Conservation (phyloP, 2,113 vertebrate genomes). For the Oriolus oriolus region DNA sequence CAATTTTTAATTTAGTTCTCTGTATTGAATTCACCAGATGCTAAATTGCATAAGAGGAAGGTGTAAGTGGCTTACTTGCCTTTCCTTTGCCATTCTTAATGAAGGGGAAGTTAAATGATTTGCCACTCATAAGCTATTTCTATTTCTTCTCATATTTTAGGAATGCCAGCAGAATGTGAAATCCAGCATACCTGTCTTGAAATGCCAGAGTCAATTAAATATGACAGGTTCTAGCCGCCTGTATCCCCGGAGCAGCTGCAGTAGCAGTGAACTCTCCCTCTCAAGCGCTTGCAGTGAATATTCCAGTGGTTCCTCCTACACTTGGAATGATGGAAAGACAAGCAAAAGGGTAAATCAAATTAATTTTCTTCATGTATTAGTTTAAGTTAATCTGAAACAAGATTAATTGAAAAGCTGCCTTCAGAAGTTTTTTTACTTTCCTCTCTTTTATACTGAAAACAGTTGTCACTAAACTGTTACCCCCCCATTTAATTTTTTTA, state of each 20-base stretch:
- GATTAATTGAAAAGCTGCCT: background rate
- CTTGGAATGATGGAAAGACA: constrained; percentile 85
- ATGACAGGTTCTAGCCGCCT: constrained; percentile 63
- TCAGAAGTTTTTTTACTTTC: background rate
- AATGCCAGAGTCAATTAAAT: constrained; percentile 80
- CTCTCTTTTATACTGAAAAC: background rate
- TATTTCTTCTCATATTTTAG: constrained; percentile 66
- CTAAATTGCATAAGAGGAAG: background rate
- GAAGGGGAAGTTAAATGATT: background rate
- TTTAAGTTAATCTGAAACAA: background rate
- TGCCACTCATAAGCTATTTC: background rate
- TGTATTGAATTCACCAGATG: background rate
- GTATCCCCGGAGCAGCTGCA: constrained; percentile 86
- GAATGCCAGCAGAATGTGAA: constrained; percentile 79
- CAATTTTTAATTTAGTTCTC: background rate
- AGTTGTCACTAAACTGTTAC: background rate
- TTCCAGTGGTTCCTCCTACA: constrained; percentile 89
- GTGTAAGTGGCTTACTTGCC: background rate
- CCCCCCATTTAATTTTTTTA: background rate
- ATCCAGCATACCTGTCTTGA: constrained; percentile 70
- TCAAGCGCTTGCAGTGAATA: constrained; percentile 92
- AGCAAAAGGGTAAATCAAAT: constrained; percentile 79
- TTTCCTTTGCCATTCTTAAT: constrained; percentile 10
- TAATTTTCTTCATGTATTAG: background rate
- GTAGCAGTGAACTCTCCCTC: constrained; percentile 89